Evolutionary conservation across 1,140 invertebrate species (phyloP).

Genomic region (Panonychus citri): DNA sequence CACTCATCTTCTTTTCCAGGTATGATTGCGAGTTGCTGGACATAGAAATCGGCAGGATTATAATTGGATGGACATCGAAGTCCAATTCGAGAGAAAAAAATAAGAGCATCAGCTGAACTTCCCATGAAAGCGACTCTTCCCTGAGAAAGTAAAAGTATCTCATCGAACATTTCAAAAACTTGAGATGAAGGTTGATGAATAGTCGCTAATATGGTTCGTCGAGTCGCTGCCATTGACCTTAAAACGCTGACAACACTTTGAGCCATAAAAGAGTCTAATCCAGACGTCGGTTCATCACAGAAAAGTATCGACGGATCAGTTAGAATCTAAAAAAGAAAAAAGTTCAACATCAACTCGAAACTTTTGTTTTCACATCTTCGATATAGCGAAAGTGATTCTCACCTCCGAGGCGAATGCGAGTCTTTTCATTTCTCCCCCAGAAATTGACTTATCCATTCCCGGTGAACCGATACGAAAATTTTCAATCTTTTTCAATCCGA

Average conservation of each 20-base stretch:
- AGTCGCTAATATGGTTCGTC: slow-evolving; percentile 51
- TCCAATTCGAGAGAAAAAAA: slow-evolving; percentile 47
- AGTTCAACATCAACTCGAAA: background rate
- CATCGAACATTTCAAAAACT: slow-evolving; percentile 65
- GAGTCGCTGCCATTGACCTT: slow-evolving; percentile 44
- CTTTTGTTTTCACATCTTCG: background rate
- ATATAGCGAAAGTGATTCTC: background rate
- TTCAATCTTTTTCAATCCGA: slow-evolving; percentile 48
- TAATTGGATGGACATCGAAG: slow-evolving; percentile 24
- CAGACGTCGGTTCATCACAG: slow-evolving; percentile 62
- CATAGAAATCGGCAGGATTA: slow-evolving; percentile 24
- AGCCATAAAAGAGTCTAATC: slow-evolving; percentile 57
- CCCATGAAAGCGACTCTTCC: slow-evolving; percentile 60
- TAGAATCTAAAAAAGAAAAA: slow-evolving; percentile 35
- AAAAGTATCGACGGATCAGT: slow-evolving; percentile 63
- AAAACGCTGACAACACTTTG: slow-evolving; percentile 44
- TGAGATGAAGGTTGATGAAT: slow-evolving; percentile 68
- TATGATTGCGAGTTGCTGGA: slow-evolving; percentile 33
- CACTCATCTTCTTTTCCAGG: slow-evolving; percentile 48
- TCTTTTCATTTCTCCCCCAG: slow-evolving; percentile 63
- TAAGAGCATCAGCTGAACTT: slow-evolving; percentile 42
- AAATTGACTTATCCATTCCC: slow-evolving; percentile 45
- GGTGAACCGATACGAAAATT: slow-evolving; percentile 63
- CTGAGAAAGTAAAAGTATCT: slow-evolving; percentile 43
- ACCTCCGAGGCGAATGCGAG: slow-evolving; percentile 66